Conservation (phyloP, 2,888 invertebrate genomes). For the Sarcophaga subvicina region DNA sequence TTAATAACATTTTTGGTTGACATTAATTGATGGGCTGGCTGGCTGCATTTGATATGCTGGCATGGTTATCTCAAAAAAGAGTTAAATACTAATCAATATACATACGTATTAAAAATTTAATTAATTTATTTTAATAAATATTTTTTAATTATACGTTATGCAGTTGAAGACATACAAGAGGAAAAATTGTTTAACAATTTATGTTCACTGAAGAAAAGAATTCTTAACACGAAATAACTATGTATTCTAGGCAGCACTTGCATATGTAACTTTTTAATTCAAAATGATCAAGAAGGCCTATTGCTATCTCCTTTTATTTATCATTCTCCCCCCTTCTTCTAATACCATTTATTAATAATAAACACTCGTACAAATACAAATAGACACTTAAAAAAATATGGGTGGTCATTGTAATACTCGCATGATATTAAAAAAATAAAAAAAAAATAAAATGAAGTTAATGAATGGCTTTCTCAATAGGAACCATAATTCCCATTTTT, state of each 20-base stretch:
- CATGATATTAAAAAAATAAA: not conserved
- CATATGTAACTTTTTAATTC: slow-evolving; percentile 51
- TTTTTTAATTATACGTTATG: not conserved
- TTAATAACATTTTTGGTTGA: slow-evolving; percentile 6
- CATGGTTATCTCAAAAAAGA: not conserved
- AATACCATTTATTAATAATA: slow-evolving; percentile 24
- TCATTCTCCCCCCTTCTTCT: not conserved
- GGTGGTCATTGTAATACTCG: slow-evolving; percentile 37
- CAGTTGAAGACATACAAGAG: not conserved
- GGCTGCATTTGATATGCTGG: not conserved
- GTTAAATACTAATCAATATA: not conserved
- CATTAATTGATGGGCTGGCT: slow-evolving; percentile 37
- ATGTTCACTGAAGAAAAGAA: not conserved
- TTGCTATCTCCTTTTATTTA: slow-evolving; percentile 12
- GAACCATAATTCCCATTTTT: not conserved
- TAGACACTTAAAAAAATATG: slow-evolving; percentile 10
- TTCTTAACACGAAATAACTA: slow-evolving; percentile 28
- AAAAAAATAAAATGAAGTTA: not conserved
- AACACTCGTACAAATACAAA: slow-evolving; percentile 22
- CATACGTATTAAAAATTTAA: not conserved
- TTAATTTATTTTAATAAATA: not conserved
- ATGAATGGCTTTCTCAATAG: not conserved
- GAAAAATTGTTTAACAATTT: not conserved
- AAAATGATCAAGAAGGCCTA: slow-evolving; percentile 51
- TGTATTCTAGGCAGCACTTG: slow-evolving; percentile 54